Evolutionary conservation across 2,888 invertebrate species (phyloP).

Genomic region (Cosmia pyralina): DNA sequence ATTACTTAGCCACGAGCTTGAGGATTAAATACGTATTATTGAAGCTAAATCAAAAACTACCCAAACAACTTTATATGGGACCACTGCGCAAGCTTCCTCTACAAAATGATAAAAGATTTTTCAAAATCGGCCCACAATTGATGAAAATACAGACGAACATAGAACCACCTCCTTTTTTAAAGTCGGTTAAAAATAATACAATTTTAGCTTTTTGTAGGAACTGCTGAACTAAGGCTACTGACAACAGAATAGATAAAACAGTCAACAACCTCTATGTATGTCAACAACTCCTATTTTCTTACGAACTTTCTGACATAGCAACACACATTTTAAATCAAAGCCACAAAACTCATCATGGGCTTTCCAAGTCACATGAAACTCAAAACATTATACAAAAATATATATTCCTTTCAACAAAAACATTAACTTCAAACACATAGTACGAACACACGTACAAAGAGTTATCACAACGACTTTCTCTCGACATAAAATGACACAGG

Average conservation of each 20-base stretch:
- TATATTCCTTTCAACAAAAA: constrained; percentile 1
- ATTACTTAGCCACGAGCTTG: no score
- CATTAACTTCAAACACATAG: not conserved
- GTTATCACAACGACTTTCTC: constrained; percentile 24
- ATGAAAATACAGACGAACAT: no score
- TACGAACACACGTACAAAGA: constrained; percentile 10
- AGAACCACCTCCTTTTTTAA: no score
- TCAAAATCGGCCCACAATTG: no score
- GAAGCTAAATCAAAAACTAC: no score
- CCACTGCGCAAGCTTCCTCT: no score
- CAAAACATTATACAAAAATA: constrained; percentile 5
- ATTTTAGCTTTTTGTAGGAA: not conserved
- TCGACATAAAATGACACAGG: not conserved
- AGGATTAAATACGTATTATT: no score
- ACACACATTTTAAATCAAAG: not conserved
- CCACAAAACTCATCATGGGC: not conserved
- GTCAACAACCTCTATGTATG: not conserved
- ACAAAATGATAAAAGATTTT: no score
- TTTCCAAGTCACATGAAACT: constrained; percentile 13
- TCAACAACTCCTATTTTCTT: not conserved
- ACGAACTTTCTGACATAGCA: not conserved
- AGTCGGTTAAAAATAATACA: no score
- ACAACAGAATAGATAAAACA: not conserved
- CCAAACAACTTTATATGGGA: no score
- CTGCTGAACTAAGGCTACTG: not conserved